Evolutionary conservation across 92 coral and sea anemone genomes (phyloP), one percentile per base, ranked within the genome.

Genomic region (Epizoanthus rinbou): DNA sequence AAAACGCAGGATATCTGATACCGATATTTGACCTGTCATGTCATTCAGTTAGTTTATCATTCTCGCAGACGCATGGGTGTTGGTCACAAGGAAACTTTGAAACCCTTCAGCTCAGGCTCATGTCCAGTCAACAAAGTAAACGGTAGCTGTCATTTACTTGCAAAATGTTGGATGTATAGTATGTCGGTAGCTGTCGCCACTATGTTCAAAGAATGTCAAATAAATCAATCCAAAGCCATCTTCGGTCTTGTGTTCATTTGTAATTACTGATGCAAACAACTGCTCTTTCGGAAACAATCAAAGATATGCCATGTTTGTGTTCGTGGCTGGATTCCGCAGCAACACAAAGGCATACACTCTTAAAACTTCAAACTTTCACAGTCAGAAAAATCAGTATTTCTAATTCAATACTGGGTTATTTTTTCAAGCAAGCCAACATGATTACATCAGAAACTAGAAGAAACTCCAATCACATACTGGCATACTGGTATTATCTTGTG

Each of bases 11-110:
- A 18, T 78, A 22, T 78, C 47, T 62, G 71, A 37, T 52, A 15
- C 39, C 22, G 57, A 18, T 76, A 53, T 18, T 37, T 21, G 70
- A 78, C 69, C 66, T 62, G 57, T 78, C 82, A 14, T 56, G 70
- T 78, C 82, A 39, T 56, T 78, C 70, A 78, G 4, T 33, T 60
- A 78, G 41, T 62, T 41, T 39, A 41, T 59, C 41, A 73, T 19
- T 21, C 16, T 19, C 4, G 62, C 23, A 59, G 57, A 78, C 82
- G 21, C 57, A 60, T 78, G 82, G 82, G 82, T 78, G 82, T 78
- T 78, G 82, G 82, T 78, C 82, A 57, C 24, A 28, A 39, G 33
- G 8, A 6, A 11, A 43, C 0, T 8, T 15, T 22, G 19, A 8
- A 8, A 58, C 23, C 69, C 11, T 78, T 60, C 82, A 78, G 82